phyloP scores from a whole-genome alignment of 2,797 vertebrate genomes.

The Carcharodon carcharias region DNA sequence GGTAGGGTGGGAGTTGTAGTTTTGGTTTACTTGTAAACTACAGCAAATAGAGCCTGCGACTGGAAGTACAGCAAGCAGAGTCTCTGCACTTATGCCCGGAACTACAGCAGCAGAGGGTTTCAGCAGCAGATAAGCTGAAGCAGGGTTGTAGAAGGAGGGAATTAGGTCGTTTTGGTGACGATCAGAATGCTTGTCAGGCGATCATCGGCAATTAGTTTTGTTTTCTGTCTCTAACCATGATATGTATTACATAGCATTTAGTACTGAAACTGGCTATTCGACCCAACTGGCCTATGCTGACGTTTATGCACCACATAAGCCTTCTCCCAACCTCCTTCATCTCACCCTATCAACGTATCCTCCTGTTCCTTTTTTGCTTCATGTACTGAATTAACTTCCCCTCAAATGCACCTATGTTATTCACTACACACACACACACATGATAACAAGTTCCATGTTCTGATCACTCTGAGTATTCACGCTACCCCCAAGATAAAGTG shows the following conservation, averaged over 20 bases:
- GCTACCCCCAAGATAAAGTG: background rate
- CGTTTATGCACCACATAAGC: background rate
- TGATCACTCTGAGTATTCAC: background rate
- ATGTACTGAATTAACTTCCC: background rate
- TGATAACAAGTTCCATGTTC: background rate
- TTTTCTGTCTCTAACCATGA: background rate
- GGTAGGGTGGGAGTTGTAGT: background rate
- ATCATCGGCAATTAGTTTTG: background rate
- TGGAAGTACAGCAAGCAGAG: background rate
- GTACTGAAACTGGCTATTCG: background rate
- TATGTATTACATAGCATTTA: background rate
- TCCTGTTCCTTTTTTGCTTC: background rate
- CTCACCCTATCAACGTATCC: background rate
- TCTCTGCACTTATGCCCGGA: no score
- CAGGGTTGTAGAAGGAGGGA: background rate
- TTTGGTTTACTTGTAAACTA: background rate
- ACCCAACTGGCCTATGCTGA: background rate
- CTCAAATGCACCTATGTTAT: background rate
- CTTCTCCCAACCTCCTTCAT: background rate
- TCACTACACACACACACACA: no score
- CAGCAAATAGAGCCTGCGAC: background rate
- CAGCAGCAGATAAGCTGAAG: background rate
- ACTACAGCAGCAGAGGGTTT: no score
- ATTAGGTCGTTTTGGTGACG: background rate
- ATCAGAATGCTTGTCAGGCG: background rate